Percentiles rank a stretch among this genome's conserved stretches.
Conservation (phyloP, 2,113 vertebrate genomes). For the Myotis yumanensis region DNA sequence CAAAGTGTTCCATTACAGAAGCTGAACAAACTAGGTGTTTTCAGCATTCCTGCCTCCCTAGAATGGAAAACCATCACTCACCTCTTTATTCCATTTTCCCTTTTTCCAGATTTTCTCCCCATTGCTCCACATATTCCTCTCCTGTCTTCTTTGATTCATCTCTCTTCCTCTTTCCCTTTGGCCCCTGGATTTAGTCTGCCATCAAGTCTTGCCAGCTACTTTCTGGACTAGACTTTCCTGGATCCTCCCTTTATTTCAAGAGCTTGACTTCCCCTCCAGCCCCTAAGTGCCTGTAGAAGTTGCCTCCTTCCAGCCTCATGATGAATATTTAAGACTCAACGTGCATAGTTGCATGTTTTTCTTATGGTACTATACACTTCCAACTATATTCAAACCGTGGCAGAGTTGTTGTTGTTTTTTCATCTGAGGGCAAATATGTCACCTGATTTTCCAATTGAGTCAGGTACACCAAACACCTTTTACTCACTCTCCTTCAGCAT, state of each 20-base stretch:
- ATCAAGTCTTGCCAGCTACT: not conserved
- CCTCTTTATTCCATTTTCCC: not conserved
- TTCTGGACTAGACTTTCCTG: not conserved
- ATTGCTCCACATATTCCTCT: not conserved
- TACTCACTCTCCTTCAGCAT: not conserved
- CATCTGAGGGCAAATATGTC: not conserved
- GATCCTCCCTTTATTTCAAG: not conserved
- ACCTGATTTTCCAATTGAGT: not conserved
- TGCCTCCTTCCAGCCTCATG: not conserved
- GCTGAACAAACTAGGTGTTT: conserved; percentile 32
- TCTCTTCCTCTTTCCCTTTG: not conserved
- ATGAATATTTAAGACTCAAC: not conserved
- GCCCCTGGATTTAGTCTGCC: not conserved
- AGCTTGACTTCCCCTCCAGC: not conserved
- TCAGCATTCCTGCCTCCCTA: not conserved
- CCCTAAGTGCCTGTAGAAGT: not conserved
- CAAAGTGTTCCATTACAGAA: conserved; percentile 41
- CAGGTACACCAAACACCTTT: not conserved
- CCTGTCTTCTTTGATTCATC: not conserved
- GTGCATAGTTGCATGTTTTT: not conserved
- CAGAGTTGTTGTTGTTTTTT: not conserved
- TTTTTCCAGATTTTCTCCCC: not conserved
- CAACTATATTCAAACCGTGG: not conserved
- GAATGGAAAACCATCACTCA: conserved; percentile 40
- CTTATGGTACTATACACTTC: not conserved